Evolutionary conservation across 2,113 vertebrate species (phyloP), one percentile per base, ranked within the genome.

Genomic region (Climacteris rufus): DNA sequence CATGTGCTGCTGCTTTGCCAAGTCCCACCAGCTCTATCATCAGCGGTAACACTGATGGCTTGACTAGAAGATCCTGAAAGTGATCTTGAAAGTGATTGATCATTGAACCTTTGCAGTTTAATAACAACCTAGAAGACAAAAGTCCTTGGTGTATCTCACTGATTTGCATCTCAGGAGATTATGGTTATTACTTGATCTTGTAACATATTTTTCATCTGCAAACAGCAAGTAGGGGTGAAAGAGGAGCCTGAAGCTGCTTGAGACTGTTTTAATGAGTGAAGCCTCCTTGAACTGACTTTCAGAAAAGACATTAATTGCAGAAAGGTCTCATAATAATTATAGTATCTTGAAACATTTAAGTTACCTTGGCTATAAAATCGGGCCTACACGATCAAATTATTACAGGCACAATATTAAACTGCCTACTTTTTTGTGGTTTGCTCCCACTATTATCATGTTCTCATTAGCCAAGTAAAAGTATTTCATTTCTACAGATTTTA

Each of bases 231-330:
- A 47, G 22, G 53, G 70, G 89, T 92, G 52, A 90, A 93, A 96
- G 80, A 90, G 60, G 44, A 93, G 83, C 69, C 87, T 90, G 60
- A 79, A 97, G 89, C 94, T 95, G 76, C 50, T 88, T 95, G 78
- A 96, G 56, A 90, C 47, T 89, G 15, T 92, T 83, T 86, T 96
- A 96, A 97, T 94, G 94, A 97, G 86, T 93, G 83, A 97, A 96
- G 4, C 35, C 84, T 97, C 92, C 96, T 97, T 97, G 93, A 95
- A 95, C 15, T 90, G 94, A 97, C 94, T 96, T 97, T 96, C 96
- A 96, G 87, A 94, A 95, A 92, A 94, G 5, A 76, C 71, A 93
- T 97, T 97, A 97, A 95, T 97, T 94, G 61, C 66, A 84, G 44
- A 90, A 96, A 93, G 52, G 70, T 87, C 88, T 96, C 66, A 78